A percentile compares a stretch with the other conserved stretches of the same genome.
Conservation (phyloP, 2,797 vertebrate genomes). For the Denticeps clupeoides region DNA sequence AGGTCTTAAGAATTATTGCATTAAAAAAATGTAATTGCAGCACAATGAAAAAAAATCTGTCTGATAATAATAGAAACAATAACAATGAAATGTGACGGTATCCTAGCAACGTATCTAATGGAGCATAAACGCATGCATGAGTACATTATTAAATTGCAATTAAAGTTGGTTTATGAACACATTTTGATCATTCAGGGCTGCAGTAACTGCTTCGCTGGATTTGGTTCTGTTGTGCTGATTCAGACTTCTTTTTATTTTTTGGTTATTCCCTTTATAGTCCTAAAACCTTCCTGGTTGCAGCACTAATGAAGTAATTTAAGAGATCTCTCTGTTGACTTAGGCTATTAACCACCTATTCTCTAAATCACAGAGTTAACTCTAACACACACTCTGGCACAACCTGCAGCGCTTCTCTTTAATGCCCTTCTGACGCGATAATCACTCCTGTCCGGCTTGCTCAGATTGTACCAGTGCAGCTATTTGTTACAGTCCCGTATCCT, state of each 20-base stretch:
- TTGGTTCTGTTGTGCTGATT: no score
- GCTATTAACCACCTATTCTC: slow-evolving; percentile 5
- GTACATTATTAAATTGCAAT: no score
- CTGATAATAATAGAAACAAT: no score
- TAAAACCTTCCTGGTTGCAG: not conserved
- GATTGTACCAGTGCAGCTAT: slow-evolving; percentile 30
- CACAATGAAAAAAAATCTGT: no score
- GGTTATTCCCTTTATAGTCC: not conserved
- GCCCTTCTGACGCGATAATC: slow-evolving; percentile 44
- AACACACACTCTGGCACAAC: not conserved
- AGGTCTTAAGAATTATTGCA: no score
- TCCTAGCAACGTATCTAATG: no score
- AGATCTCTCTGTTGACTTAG: slow-evolving; percentile 5
- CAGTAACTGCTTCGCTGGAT: no score
- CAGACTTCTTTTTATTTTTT: not conserved
- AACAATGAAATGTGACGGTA: no score
- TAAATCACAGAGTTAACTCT: not conserved
- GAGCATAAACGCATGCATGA: no score
- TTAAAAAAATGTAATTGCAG: no score
- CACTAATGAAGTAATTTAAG: not conserved
- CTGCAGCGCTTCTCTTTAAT: slow-evolving; percentile 31
- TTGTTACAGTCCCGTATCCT: slow-evolving; percentile 49
- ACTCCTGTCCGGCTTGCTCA: slow-evolving; percentile 32
- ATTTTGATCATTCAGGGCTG: no score
- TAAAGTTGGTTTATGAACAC: no score